A percentile compares a stretch with the other conserved stretches of the same genome.
Evolutionary conservation across 1,140 invertebrate species (phyloP).

Genomic region (Cotesia vestalis): DNA sequence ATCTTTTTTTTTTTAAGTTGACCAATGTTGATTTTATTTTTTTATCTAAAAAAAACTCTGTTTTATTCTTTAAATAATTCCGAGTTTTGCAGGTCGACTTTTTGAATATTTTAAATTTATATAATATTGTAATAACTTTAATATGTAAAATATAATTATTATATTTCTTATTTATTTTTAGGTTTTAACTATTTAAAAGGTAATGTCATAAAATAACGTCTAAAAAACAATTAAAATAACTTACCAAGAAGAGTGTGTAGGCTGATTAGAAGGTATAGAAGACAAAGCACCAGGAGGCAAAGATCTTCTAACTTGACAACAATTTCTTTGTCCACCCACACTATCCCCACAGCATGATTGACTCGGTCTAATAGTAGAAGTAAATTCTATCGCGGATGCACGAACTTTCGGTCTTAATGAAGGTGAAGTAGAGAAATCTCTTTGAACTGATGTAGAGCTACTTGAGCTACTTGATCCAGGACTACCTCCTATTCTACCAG

Average conservation of each 20-base stretch:
- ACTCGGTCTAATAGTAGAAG: slow-evolving; percentile 48
- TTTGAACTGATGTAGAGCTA: slow-evolving; percentile 59
- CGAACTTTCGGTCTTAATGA: slow-evolving; percentile 65
- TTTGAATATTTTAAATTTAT: too few species aligned
- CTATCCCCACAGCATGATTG: slow-evolving; percentile 63
- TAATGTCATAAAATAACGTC: not conserved
- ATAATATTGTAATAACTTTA: too few species aligned
- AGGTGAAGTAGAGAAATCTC: slow-evolving; percentile 63
- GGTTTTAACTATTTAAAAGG: too few species aligned
- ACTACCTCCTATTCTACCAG: slow-evolving; percentile 60
- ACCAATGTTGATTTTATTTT: too few species aligned
- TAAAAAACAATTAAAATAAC: slow-evolving; percentile 48
- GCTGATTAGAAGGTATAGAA: slow-evolving; percentile 62
- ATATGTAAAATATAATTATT: too few species aligned
- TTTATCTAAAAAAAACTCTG: too few species aligned
- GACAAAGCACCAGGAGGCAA: slow-evolving; percentile 66
- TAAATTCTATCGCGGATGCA: slow-evolving; percentile 63
- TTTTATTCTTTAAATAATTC: not conserved
- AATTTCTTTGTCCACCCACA: slow-evolving; percentile 52
- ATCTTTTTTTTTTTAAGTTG: too few species aligned
- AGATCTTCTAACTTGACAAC: slow-evolving; percentile 64
- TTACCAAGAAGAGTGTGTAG: slow-evolving; percentile 71
- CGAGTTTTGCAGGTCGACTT: not conserved
- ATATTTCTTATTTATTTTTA: too few species aligned
- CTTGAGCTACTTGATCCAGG: slow-evolving; percentile 66